Evolutionary conservation across 2,797 vertebrate genomes (phyloP).

Genomic region (Crocodylus rhombifer): DNA sequence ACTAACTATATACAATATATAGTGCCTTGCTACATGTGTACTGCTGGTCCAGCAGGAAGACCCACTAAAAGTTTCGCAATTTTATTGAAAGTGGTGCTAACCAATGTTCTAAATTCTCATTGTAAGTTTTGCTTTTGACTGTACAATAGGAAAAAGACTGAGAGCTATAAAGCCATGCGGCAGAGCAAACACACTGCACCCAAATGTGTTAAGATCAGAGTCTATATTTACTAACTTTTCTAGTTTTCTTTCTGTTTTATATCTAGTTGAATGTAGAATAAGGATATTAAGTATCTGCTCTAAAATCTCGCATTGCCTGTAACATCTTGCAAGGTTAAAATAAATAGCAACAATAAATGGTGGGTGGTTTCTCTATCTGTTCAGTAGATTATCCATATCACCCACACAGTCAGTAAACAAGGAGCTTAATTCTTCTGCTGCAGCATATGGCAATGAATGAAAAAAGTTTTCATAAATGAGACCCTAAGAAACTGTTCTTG

Average conservation of each 20-base stretch:
- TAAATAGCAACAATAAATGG: not conserved
- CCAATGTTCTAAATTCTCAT: not conserved
- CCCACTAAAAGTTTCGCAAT: constrained; percentile 36
- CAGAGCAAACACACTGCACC: not conserved
- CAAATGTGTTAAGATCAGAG: not conserved
- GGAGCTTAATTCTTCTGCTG: not conserved
- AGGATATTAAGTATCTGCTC: not conserved
- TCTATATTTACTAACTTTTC: not conserved
- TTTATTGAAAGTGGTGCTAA: constrained; percentile 39
- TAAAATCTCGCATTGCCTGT: not conserved
- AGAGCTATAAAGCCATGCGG: not conserved
- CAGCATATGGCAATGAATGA: not conserved
- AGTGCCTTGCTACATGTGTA: constrained; percentile 13
- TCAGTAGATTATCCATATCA: not conserved
- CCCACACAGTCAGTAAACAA: not conserved
- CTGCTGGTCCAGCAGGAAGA: constrained; percentile 48
- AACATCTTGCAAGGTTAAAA: not conserved
- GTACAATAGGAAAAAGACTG: constrained; percentile 28
- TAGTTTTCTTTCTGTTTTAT: not conserved
- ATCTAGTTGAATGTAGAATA: not conserved
- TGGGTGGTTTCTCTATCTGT: not conserved
- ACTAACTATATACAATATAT: constrained; percentile 8
- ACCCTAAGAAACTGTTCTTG: not conserved
- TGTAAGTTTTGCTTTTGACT: constrained; percentile 3
- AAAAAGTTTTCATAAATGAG: not conserved